A percentile compares a stretch with the other conserved stretches of the same genome.
Evolutionary conservation across 2,797 vertebrate genomes (phyloP).

Genomic region (Acipenser ruthenus): DNA sequence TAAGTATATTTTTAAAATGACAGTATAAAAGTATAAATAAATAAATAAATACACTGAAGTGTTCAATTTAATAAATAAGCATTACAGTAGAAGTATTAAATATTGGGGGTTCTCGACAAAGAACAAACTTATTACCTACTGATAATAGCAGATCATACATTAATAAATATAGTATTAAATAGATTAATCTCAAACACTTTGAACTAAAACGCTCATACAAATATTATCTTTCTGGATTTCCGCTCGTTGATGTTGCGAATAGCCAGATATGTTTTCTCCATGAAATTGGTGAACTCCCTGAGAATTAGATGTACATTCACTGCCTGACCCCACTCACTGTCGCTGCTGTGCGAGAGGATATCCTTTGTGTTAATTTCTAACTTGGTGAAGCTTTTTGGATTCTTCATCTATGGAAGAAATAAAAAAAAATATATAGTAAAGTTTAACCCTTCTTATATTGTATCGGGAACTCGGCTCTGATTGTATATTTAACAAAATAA

Average conservation of each 20-base stretch:
- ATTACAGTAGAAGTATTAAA: no score
- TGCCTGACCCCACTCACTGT: slow-evolving; percentile 48
- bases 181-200: slow-evolving; percentile 1
- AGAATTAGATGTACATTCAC: slow-evolving; percentile 58
- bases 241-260: slow-evolving; percentile 39
- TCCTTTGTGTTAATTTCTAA: slow-evolving; percentile 32
- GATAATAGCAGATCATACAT: no score
- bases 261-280: slow-evolving; percentile 50
- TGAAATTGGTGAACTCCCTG: slow-evolving; percentile 51
- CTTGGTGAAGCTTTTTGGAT: slow-evolving; percentile 15
- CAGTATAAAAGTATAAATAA: background rate
- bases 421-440: no score
- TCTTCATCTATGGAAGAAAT: slow-evolving; percentile 47
- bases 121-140: no score
- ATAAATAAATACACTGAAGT: background rate
- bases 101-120: no score
- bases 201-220: slow-evolving; percentile 34
- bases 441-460: no score
- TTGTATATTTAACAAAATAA: no score
- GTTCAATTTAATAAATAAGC: no score
- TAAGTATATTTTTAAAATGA: no score
- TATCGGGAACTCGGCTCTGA: no score
- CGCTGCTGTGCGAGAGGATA: slow-evolving; percentile 22
- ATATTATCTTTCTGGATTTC: slow-evolving; percentile 11
- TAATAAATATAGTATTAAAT: no score